Evolutionary conservation across 2,797 vertebrate genomes (phyloP).

Genomic region (Propithecus deckenii): DNA sequence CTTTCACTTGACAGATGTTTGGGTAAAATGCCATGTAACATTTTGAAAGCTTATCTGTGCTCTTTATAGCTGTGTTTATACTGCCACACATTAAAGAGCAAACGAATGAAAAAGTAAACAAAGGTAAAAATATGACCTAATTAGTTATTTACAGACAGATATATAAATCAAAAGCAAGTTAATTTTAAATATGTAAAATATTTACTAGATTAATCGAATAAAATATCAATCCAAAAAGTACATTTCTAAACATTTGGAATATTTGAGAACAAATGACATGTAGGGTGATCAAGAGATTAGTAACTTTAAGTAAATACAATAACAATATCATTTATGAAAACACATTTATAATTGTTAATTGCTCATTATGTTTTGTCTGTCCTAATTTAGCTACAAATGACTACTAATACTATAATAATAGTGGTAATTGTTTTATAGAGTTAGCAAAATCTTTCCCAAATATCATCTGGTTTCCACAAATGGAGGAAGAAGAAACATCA

Average conservation of each 20-base stretch:
- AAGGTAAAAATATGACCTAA: conserved; percentile 66
- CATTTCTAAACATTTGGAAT: neutral
- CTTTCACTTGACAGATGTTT: conserved; percentile 86
- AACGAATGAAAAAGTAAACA: conserved; percentile 78
- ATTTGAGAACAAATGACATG: neutral
- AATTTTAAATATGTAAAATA: conserved; percentile 55
- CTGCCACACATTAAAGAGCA: conserved; percentile 75
- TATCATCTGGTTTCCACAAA: neutral
- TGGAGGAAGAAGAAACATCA: neutral
- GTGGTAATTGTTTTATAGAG: neutral
- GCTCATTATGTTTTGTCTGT: neutral
- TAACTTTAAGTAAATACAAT: neutral
- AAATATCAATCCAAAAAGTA: neutral
- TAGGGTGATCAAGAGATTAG: neutral
- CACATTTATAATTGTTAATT: neutral
- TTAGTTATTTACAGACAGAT: conserved; percentile 67
- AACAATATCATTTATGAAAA: neutral
- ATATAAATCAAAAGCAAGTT: conserved; percentile 40
- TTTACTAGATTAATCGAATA: conserved; percentile 54
- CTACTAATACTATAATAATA: neutral
- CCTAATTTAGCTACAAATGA: neutral
- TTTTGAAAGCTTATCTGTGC: conserved; percentile 85
- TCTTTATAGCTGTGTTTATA: conserved; percentile 83
- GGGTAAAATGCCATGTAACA: conserved; percentile 85
- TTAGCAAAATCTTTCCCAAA: neutral